Percentiles rank a stretch among this genome's conserved stretches.
These are phyloP conservation scores for Drosophila yakuba DNA, from an alignment of 1,140 invertebrate genomes.

Conservation along the genomic window DNA sequence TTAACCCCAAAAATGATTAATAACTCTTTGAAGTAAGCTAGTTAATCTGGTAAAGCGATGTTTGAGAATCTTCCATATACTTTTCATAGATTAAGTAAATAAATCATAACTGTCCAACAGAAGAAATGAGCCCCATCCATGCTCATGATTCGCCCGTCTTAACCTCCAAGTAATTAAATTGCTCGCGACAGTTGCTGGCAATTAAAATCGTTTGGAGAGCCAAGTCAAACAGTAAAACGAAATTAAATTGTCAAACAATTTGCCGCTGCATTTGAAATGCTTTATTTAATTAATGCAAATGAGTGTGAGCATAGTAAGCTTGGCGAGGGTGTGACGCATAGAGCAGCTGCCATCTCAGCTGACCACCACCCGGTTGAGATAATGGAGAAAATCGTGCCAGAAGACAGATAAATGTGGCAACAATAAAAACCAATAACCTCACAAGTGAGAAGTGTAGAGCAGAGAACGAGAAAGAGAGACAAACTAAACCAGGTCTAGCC, in stretches of 20 bases:
- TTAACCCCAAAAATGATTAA: too few relatives aligned
- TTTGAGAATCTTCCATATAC: too few relatives aligned
- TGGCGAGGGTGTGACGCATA: constrained; percentile 36
- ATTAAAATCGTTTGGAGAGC: constrained; percentile 69
- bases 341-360: constrained; percentile 41
- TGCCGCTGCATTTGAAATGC: constrained; percentile 63
- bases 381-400: constrained; percentile 52
- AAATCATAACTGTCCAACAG: background rate
- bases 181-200: constrained; percentile 32
- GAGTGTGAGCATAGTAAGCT: constrained; percentile 35
- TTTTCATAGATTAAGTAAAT: too few relatives aligned
- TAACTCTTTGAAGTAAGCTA: too few relatives aligned
- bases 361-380: constrained; percentile 49
- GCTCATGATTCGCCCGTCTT: constrained; percentile 5
- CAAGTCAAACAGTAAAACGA: constrained; percentile 57
- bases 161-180: constrained; percentile 37
- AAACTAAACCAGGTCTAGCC: constrained; percentile 61
- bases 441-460: constrained; percentile 8
- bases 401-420: constrained; percentile 43
- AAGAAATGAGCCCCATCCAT: background rate
- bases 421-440: constrained; percentile 28
- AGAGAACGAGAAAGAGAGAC: constrained; percentile 14
- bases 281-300: constrained; percentile 77
- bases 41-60: too few relatives aligned
- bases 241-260: constrained; percentile 76